A percentile compares a stretch with the other conserved stretches of the same genome.
These are phyloP conservation scores for Xiphorhynchus erythropygius DNA, from an alignment of 2,797 vertebrate genomes.

Conservation along the genomic window DNA sequence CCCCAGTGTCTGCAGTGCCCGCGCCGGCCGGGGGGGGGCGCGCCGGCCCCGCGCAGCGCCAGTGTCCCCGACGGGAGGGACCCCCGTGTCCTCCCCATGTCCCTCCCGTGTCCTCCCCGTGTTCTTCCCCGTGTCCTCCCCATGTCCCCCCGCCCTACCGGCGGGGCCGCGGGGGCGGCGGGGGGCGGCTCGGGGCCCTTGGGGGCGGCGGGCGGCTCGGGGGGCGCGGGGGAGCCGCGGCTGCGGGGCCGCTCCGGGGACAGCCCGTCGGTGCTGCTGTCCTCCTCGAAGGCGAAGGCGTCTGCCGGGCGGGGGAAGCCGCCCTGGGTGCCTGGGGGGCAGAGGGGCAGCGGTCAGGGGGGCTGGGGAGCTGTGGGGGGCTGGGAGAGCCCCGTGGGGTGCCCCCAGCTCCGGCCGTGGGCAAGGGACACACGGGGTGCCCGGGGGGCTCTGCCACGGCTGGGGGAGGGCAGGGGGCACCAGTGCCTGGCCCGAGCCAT, in stretches of 20 bases:
- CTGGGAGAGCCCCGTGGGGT: neutral
- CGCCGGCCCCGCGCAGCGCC: too few species aligned
- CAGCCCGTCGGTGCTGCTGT: conserved; percentile 93
- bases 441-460: neutral
- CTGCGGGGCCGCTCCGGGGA: conserved; percentile 89
- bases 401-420: neutral
- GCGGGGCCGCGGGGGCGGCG: conserved; percentile 64
- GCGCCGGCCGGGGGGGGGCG: too few species aligned
- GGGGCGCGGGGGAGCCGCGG: conserved; percentile 85
- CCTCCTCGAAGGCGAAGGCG: conserved; percentile 93
- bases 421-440: neutral
- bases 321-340: conserved; percentile 80
- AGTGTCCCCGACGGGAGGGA: too few species aligned
- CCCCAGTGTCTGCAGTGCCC: too few species aligned
- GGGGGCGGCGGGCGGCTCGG: conserved; percentile 76
- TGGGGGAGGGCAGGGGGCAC: neutral
- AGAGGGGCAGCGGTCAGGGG: neutral
- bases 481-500: accelerated
- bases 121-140: too few species aligned
- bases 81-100: too few species aligned
- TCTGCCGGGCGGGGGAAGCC: conserved; percentile 88
- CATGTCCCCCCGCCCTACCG: conserved; percentile 73
- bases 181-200: conserved; percentile 76
- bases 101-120: too few species aligned
- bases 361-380: too few species aligned